Base-by-base conservation (phyloP, 2,113 vertebrate species). In the Tinamus guttatus region DNA sequence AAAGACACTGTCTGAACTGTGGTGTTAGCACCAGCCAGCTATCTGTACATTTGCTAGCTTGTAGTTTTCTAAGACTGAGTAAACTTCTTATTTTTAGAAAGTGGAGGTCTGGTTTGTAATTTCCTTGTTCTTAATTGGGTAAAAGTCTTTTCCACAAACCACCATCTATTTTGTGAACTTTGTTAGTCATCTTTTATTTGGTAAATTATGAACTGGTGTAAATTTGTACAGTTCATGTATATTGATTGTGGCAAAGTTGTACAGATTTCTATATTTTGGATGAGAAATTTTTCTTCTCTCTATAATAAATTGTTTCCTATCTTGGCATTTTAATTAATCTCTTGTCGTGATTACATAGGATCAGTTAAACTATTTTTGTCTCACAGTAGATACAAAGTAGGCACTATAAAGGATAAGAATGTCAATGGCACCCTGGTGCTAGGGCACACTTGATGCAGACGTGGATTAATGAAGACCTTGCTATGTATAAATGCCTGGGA, bases 221-320 rank as follows among this genome's bases (percentile, higher is more conserved):
- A 99, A 99, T 99, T 99, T 99, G 99, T 99, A 99, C 99, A 99
- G 99, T 99, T 99, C 99, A 99, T 99, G 99, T 99, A 99, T 99
- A 99, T 99, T 99, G 99, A 99, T 99, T 99, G 99, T 99, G 99
- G 98, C 98, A 99, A 99, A 99, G 99, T 99, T 99, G 99, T 99
- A 99, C 99, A 99, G 99, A 99, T 99, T 99, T 99, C 99, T 99
- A 99, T 99, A 99, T 99, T 99, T 99, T 99, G 99, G 98, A 99
- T 99, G 99, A 99, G 99, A 99, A 99, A 98, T 98, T 99, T 98
- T 98, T 99, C 99, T 99, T 98, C 98, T 99, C 99, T 99, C 99
- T 99, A 99, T 99, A 99, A 99, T 99, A 99, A 99, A 99, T 99
- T 97, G 98, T 98, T 98, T 98, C 98, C 98, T 98, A 98, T 98